Base-by-base conservation (phyloP, 2,113 vertebrate genomes). In the Coryphaenoides rupestris region DNA sequence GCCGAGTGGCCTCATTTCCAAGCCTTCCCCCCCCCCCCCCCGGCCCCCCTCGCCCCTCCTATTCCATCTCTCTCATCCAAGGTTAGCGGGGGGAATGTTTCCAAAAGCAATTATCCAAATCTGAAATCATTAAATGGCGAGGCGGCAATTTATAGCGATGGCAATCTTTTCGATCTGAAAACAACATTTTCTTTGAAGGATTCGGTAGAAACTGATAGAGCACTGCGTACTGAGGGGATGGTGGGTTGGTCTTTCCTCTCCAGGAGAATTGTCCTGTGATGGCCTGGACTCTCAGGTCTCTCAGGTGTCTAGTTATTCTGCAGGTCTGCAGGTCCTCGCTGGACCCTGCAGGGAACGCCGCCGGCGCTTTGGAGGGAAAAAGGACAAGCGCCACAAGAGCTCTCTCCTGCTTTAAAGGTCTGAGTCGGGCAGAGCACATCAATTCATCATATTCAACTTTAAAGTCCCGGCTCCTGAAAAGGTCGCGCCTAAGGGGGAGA, bases 61-160 rank as follows among this genome's bases (percentile, higher is more conserved):
- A 21, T 79, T 63, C 70, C 79, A 69, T 65, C 71, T 77, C 65
- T 71, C 33, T 40, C 33, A 40, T 73, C 40, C 19, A 66, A 59
- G 69, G 71, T 73, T 66, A 62, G 76, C 69, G 9, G 54, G 9
- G 54, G 73, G 72, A 33, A 55, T 76, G 70, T 74, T 72, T 70
- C 77, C 78, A 68, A 78, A 76, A 78, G 72, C 72, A 74, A 80
- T 77, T 80, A 80, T 67, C 71, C 66, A 26, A 73, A 84, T 69
- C 58, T 63, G 65, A 77, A 74, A 73, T 75, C 81, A 82, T 87
- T 60, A 65, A 65, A 56, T 28, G 74, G 70, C 65, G 77, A 87
- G 79, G 76, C 77, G 62, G 69, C 62, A 65, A 73, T 55, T 76
- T 73, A 79, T 69, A 68, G 72, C 71, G 70, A 75, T 33, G 69